These are phyloP conservation scores for Malacosoma neustria DNA, from an alignment of 2,888 invertebrate species.

Conservation along the genomic window DNA sequence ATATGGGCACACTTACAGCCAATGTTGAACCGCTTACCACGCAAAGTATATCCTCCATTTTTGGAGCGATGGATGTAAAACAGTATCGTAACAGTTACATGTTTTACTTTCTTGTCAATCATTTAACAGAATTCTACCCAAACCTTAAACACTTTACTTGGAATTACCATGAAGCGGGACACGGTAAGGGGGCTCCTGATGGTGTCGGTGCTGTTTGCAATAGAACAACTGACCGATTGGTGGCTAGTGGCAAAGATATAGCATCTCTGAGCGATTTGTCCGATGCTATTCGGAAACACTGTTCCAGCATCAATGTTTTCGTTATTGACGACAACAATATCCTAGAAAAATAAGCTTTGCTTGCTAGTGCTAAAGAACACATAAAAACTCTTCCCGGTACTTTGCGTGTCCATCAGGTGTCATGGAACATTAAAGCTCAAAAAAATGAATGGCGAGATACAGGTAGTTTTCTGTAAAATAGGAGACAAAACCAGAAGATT, in stretches of 20 bases:
- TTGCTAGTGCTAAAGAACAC: slow-evolving; percentile 5
- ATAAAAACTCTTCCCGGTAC: slow-evolving; percentile 7
- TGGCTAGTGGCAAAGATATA: slow-evolving; percentile 6
- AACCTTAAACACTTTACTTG: slow-evolving; percentile 4
- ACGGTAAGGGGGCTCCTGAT: slow-evolving; percentile 8
- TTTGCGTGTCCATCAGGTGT: slow-evolving; percentile 6
- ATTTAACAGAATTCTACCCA: slow-evolving; percentile 2
- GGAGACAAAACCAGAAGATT: slow-evolving; percentile 8
- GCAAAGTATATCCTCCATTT: too few relatives aligned
- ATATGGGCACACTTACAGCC: too few relatives aligned
- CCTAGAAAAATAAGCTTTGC: slow-evolving; percentile 4
- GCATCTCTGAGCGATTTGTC: too few relatives aligned
- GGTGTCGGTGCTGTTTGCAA: slow-evolving; percentile 7
- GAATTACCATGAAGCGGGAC: slow-evolving; percentile 7
- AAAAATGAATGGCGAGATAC: slow-evolving; percentile 9
- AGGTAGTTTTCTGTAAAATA: slow-evolving; percentile 8
- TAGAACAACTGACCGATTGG: slow-evolving; percentile 3
- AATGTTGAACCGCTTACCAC: too few relatives aligned
- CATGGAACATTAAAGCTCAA: slow-evolving; percentile 4
- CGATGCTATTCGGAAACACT: too few relatives aligned
- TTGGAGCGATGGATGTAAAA: background rate
- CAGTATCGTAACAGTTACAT: slow-evolving; percentile 5
- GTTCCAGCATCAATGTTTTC: background rate
- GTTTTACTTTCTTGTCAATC: slow-evolving; percentile 4
- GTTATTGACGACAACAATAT: slow-evolving; percentile 6